These are phyloP conservation scores for Eupithecia inturbata DNA, from an alignment of 2,888 invertebrate species.

Conservation along the genomic window DNA sequence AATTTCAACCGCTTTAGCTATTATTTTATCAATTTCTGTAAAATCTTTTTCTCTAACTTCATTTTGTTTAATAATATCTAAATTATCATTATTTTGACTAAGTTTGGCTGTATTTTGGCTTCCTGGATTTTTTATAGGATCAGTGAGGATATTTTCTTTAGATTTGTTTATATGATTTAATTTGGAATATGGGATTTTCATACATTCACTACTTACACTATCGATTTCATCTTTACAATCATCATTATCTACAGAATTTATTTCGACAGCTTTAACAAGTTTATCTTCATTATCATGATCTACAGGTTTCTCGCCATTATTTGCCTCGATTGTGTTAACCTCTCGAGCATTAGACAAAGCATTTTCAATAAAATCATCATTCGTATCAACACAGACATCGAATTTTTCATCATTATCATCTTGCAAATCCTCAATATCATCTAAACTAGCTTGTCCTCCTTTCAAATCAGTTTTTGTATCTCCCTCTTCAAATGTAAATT, in stretches of 20 bases:
- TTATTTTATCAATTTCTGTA: slow-evolving; percentile 48
- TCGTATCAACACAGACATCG: slow-evolving; percentile 17
- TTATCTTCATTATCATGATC: not conserved
- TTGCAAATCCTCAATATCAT: slow-evolving; percentile 76
- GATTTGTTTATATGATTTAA: not conserved
- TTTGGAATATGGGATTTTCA: slow-evolving; percentile 6
- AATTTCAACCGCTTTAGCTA: slow-evolving; percentile 47
- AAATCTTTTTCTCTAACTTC: slow-evolving; percentile 33
- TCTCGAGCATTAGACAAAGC: slow-evolving; percentile 5
- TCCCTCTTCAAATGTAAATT: slow-evolving; percentile 37
- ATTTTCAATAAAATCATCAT: slow-evolving; percentile 30
- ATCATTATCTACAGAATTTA: not conserved
- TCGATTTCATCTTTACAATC: not conserved
- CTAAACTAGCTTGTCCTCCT: slow-evolving; percentile 73
- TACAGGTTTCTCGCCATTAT: not conserved
- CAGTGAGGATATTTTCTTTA: not conserved
- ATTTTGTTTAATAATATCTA: slow-evolving; percentile 27
- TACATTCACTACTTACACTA: slow-evolving; percentile 5
- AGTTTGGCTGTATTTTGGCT: slow-evolving; percentile 22
- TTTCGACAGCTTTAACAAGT: not conserved
- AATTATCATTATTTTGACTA: slow-evolving; percentile 22
- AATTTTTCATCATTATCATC: slow-evolving; percentile 60
- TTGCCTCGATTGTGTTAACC: not conserved
- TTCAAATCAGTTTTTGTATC: slow-evolving; percentile 53
- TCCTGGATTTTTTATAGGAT: not conserved